A percentile compares a stretch with the other conserved stretches of the same genome.
Conservation (phyloP, 1,140 invertebrate species). For the Sminthurinus signatus region DNA sequence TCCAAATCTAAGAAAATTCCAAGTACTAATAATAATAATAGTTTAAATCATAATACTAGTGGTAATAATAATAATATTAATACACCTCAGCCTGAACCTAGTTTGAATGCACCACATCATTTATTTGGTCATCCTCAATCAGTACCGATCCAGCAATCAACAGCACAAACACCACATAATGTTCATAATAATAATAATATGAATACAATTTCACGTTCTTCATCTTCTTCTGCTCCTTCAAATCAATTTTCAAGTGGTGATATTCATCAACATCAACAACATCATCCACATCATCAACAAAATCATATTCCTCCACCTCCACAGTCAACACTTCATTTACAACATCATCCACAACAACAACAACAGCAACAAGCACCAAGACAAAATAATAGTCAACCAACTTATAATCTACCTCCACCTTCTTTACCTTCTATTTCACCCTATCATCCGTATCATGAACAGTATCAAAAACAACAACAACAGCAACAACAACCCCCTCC, state of each 20-base stretch:
- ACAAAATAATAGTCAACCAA: slow-evolving; percentile 19
- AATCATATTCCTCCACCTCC: neutral
- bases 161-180: neutral
- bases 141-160: no score
- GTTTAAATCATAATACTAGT: neutral
- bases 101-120: slow-evolving; percentile 12
- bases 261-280: neutral
- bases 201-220: neutral
- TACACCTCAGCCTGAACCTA: neutral
- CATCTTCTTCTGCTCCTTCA: neutral
- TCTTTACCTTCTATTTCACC: neutral
- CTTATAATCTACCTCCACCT: slow-evolving; percentile 25
- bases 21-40: neutral
- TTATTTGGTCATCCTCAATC: slow-evolving; percentile 3
- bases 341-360: neutral
- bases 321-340: slow-evolving; percentile 13
- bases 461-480: slow-evolving; percentile 1
- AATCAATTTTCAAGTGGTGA: no score
- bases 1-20: neutral
- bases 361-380: slow-evolving; percentile 17
- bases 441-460: slow-evolving; percentile 7
- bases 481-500: slow-evolving; percentile 14
- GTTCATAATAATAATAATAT: neutral
- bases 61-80: neutral
- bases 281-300: slow-evolving; percentile 10